Evolutionary conservation across 1,140 invertebrate species (phyloP), one percentile per base, ranked within the genome.

Genomic region (Rhopalosiphum maidis): DNA sequence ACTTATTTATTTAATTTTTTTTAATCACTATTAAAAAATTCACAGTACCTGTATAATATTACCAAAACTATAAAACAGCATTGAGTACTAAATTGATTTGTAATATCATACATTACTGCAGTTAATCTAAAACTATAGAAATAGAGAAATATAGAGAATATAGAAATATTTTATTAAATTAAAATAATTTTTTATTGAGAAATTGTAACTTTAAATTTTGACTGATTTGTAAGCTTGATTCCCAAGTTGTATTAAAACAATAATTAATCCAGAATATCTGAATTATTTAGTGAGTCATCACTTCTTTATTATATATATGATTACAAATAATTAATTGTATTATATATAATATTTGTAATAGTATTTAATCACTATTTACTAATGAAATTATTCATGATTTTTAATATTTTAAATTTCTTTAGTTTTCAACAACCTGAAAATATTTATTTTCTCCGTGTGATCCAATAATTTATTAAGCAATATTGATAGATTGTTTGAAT

Each of bases 401-500:
- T 77, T 77, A 77, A 77, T n/a, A 68, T 68, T n/a, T 77, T 77
- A 77, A 77, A 77, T 77, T 77, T 77, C 60, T n/a, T 77, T 77
- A 77, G 60, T 77, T 77, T 77, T 18, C n/a, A 35, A 77, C 30
- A 77, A 18, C 30, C 60, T n/a, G 60, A 77, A 35, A 77, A 77
- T 77, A 15, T 77, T 18, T 77, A 21, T 77, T 77, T 77, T 77
- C 60, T 77, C 60, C 15, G 23, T 77, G 30, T n/a, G 30, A 35
- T 77, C 5, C 60, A 68, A n/a, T 68, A 68, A 15, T 68, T n/a
- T 68, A 60, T 60, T n/a, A n/a, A 68, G 30, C 60, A n/a, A 60
- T 60, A 60, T 60, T 30, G 55, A 60, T 68, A n/a, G n/a, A 77
- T 77, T n/a, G 4, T n/a, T 77, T 77, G 60, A n/a, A 77, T 35